Evolutionary conservation across 2,888 invertebrate species (phyloP), one percentile per base, ranked within the genome.

Genomic region (Drosophila prolongata): DNA sequence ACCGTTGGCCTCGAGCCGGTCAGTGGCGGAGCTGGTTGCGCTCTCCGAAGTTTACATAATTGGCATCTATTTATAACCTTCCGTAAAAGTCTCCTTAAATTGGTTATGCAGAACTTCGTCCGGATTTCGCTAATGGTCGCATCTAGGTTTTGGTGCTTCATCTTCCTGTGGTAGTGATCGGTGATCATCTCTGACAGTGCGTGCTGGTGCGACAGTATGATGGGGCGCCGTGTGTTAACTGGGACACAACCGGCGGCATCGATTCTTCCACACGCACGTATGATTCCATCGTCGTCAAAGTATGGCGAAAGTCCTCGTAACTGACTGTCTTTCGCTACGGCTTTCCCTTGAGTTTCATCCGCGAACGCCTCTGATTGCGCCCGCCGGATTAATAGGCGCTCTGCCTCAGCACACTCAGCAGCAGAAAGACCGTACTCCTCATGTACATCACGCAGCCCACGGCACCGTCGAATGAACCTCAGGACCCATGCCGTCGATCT

Each of bases 111-210:
- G 19, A 19, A 53, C 38, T 27, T 53, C 11, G 11, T 57, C n/a
- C 44, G 50, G 27, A 64, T 46, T 44, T 49, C 38, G 19, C 30
- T n/a, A 11, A 52, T 52, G n/a, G 43, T 60, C 4, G 37, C 40
- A 34, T 49, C 35, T 37, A 34, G 19, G 10, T 56, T 19, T 6
- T 43, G 43, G 19, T 43, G 11, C 43, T 6, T 10, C 16, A 43
- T 43, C 11, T 19, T 43, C 2, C 11, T 9, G 2, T 43, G 43
- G 43, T 43, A 43, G 43, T 43, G 16, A 16, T 10, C 9, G 6
- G 8, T 14, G 3, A 42, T 16, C 9, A 16, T 42, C 14, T 42
- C 16, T 2, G 40, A 8, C 42, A 40, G 40, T 14, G 40, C 14
- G 42, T 11, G 42, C 10, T 19, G 16, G 9, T 11, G 42, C 16